phyloP scores from a whole-genome alignment of 2,797 vertebrate species.

The Apogon talboti region DNA sequence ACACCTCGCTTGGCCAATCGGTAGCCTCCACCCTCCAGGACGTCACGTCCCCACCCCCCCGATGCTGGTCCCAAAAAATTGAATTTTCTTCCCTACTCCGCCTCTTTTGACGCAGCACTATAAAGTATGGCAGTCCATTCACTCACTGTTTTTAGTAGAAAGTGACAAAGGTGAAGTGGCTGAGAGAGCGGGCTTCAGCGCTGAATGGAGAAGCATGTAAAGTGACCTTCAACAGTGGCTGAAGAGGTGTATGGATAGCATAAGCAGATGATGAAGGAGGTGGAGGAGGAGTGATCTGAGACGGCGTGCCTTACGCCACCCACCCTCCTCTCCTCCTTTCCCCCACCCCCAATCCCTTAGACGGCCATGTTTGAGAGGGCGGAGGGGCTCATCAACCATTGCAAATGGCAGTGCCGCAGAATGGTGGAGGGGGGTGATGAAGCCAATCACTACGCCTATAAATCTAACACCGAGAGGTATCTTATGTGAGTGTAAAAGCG shows the following conservation, averaged over 20 bases:
- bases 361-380: slow-evolving; percentile 86
- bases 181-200: slow-evolving; percentile 41
- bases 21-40: slow-evolving; percentile 54
- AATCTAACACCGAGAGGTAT: slow-evolving; percentile 79
- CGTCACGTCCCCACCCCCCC: slow-evolving; percentile 75
- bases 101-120: slow-evolving; percentile 89
- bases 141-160: slow-evolving; percentile 73
- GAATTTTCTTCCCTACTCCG: slow-evolving; percentile 77
- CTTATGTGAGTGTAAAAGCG: slow-evolving; percentile 69
- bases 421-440: slow-evolving; percentile 84
- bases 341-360: slow-evolving; percentile 80
- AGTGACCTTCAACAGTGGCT: slow-evolving; percentile 79
- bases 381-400: slow-evolving; percentile 85
- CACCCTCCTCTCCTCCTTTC: slow-evolving; percentile 71
- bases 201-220: slow-evolving; percentile 46
- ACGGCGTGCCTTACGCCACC: slow-evolving; percentile 74
- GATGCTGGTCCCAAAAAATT: slow-evolving; percentile 78
- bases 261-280: slow-evolving; percentile 74
- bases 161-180: slow-evolving; percentile 79
- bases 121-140: slow-evolving; percentile 84
- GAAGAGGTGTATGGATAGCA: slow-evolving; percentile 73
- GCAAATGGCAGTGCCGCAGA: slow-evolving; percentile 87
- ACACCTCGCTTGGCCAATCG: slow-evolving; percentile 81
- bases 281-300: slow-evolving; percentile 78
- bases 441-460: slow-evolving; percentile 86